Conservation (phyloP, 2,113 vertebrate species). For the Platysteira castanea region DNA sequence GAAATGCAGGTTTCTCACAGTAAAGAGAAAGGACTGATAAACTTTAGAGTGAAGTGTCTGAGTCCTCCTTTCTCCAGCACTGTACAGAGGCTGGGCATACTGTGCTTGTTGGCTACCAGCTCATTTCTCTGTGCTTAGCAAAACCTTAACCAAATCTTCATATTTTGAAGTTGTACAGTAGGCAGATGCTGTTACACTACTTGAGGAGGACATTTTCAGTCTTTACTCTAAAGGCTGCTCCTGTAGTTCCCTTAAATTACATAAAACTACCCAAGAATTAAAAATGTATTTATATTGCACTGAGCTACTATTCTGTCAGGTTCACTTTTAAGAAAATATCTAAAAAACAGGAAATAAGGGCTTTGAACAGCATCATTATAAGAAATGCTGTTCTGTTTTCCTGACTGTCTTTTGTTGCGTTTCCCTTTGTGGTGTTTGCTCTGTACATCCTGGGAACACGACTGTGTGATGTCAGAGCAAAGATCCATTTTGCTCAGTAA, state of each 20-base stretch:
- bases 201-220: neutral
- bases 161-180: neutral
- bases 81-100: too few species aligned
- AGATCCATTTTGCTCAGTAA: neutral
- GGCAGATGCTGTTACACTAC: neutral
- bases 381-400: neutral
- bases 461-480: neutral
- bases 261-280: neutral
- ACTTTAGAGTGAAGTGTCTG: neutral
- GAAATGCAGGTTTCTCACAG: neutral
- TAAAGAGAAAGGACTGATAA: neutral
- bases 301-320: neutral
- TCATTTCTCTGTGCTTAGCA: neutral
- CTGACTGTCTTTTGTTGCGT: neutral
- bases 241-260: neutral
- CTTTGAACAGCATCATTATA: neutral
- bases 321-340: neutral
- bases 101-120: fast-evolving
- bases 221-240: neutral
- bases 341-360: neutral
- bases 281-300: neutral
- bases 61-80: neutral
- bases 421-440: neutral
- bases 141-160: neutral
- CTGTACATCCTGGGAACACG: fast-evolving